Evolutionary conservation across 2,113 vertebrate species (phyloP), one percentile per base, ranked within the genome.

Genomic region (Narcine bancroftii): DNA sequence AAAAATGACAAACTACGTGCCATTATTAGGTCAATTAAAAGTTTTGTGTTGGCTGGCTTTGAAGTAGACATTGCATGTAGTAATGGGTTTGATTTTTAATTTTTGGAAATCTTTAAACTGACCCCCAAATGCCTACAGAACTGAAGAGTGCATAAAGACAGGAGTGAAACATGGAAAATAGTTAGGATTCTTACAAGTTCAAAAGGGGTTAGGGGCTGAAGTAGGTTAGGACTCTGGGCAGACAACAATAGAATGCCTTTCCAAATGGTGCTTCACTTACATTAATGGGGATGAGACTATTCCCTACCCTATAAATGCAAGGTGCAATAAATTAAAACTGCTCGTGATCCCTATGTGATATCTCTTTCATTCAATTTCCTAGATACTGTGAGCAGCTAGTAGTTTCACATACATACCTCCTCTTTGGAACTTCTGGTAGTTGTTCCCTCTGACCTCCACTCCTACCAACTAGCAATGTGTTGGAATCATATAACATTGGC

Each of bases 401-500:
- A 19, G 17, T 87, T 87, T 36, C 50, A 63, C 60, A 45, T 47
- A 69, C 89, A 29, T 69, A 47, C 89, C 65, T 71, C 65, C 89
- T 69, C 65, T 91, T 91, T 91, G 89, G 89, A 71, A 91, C 89
- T 45, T 91, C 89, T 69, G 89, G 89, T 3, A 91, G 60, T 42
- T 91, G 89, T 7, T 91, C 89, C 29, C 89, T 69, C 60, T 69
- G 65, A 2, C 36, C 87, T 65, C 60, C 87, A 3, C 87, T 15
- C 89, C 89, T 69, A 26, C 3, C 21, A 3, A 42, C 42, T 47
- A n/a, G 89, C 29, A 33, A 21, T 91, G 42, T 29, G 39, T 45
- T 21, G 42, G 89, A 33, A 33, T 91, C 89, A 26, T 91, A 91
- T 69, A 91, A 10, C 39, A 91, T 33, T 47, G 89, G 39, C 9